A percentile compares a stretch with the other conserved stretches of the same genome.
phyloP scores from a whole-genome alignment of 37 sponge, comb jelly and placozoan species.

The Axinella damicornis region DNA sequence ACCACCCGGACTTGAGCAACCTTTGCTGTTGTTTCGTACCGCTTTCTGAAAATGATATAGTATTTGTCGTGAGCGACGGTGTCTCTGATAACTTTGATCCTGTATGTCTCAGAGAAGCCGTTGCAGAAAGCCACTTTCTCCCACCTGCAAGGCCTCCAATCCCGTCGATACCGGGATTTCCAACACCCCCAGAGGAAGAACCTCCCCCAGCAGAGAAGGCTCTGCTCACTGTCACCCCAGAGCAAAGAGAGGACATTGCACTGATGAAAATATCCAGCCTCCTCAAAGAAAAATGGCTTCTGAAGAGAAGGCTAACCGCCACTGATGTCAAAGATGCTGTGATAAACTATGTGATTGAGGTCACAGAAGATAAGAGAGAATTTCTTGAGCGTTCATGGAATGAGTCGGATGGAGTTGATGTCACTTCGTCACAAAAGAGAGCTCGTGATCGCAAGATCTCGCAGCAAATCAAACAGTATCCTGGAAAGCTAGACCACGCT shows the following conservation, averaged over 20 bases:
- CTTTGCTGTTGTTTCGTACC: constrained; percentile 73
- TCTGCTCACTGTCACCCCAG: constrained; percentile 46
- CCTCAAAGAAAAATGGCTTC: constrained; percentile 11
- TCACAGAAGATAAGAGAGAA: constrained; percentile 67
- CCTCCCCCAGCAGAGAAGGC: not conserved
- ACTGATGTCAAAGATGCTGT: constrained; percentile 48
- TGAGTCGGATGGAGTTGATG: constrained; percentile 2
- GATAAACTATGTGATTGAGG: constrained; percentile 35
- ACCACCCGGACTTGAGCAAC: constrained; percentile 79
- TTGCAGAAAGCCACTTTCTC: not conserved
- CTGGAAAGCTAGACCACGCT: constrained; percentile 90
- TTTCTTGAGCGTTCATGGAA: constrained; percentile 63
- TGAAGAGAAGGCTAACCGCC: not conserved
- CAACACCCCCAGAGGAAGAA: not conserved
- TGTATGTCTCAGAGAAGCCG: constrained; percentile 59
- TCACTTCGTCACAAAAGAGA: constrained; percentile 45
- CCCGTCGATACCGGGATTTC: not conserved
- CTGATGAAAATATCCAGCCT: constrained; percentile 20
- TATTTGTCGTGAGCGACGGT: constrained; percentile 79
- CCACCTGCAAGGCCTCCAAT: not conserved
- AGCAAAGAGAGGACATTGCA: constrained; percentile 36
- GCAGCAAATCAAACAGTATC: constrained; percentile 37
- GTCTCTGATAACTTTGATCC: constrained; percentile 85
- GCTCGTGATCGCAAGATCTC: constrained; percentile 47
- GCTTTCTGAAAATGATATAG: constrained; percentile 55